Conservation (phyloP, 2,797 vertebrate species). For the Pantherophis vulpinus region DNA sequence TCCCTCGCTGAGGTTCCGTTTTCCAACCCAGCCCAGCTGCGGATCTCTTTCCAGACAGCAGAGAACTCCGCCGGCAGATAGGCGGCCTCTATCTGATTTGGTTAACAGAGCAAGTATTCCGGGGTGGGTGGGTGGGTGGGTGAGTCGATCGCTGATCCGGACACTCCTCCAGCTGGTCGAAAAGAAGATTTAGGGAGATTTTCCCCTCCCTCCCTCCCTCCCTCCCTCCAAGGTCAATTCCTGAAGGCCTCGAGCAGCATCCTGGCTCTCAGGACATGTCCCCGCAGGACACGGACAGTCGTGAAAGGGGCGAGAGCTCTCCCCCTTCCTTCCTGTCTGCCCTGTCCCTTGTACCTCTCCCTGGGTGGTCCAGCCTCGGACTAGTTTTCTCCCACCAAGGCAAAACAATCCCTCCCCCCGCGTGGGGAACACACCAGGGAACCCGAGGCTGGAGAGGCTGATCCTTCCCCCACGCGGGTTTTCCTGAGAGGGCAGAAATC, state of each 20-base stretch:
- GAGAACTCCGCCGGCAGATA: background rate
- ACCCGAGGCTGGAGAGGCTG: background rate
- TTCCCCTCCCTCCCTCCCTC: accelerated
- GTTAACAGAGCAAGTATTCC: background rate
- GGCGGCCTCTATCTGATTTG: background rate
- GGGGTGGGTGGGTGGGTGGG: background rate
- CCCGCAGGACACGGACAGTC: background rate
- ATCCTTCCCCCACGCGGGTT: background rate
- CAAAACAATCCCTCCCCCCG: background rate
- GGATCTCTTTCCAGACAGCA: background rate
- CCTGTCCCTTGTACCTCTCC: background rate
- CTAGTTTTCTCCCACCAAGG: background rate
- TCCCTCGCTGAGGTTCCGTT: background rate
- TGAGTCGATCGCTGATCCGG: background rate
- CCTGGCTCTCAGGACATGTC: background rate
- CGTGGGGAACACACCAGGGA: background rate
- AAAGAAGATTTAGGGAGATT: background rate
- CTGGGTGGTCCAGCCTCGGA: background rate
- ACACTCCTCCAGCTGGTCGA: background rate
- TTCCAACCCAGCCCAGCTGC: background rate
- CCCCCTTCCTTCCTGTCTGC: background rate
- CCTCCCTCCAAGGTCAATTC: background rate
- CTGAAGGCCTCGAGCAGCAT: background rate
- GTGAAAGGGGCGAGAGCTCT: background rate
- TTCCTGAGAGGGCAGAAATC: background rate